These are phyloP conservation scores for Prolemur simus DNA, from an alignment of 2,113 vertebrate genomes.

Conservation along the genomic window DNA sequence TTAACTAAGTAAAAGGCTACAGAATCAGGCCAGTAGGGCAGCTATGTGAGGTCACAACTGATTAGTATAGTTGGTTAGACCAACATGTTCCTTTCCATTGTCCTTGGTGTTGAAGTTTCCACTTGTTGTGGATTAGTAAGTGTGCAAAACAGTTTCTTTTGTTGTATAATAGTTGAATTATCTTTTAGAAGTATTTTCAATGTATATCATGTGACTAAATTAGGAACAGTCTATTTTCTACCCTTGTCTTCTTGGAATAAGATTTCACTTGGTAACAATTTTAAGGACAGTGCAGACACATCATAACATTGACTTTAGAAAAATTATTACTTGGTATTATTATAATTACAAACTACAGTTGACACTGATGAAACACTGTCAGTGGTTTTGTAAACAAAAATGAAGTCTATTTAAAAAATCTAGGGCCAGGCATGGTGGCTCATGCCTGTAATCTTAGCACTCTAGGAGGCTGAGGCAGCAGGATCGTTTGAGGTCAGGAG, in stretches of 20 bases:
- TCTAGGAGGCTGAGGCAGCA: no score
- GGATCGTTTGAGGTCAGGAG: no score
- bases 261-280: conserved; percentile 18
- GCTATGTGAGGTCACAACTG: neutral
- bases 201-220: neutral
- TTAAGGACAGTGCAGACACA: neutral
- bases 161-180: neutral
- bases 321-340: neutral
- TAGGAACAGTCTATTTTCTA: neutral
- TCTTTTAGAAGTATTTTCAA: conserved; percentile 16
- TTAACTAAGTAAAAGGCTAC: neutral
- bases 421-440: neutral
- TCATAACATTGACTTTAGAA: neutral
- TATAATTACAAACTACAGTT: conserved; percentile 14
- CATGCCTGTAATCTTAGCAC: no score
- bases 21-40: neutral
- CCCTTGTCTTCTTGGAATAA: neutral
- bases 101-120: neutral
- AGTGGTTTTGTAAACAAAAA: neutral
- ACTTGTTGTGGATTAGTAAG: neutral
- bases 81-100: neutral
- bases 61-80: neutral
- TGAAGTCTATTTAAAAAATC: conserved; percentile 13
- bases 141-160: neutral
- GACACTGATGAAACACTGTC: neutral